phyloP scores from a whole-genome alignment of 2,113 vertebrate species.

The Scatophagus argus region DNA sequence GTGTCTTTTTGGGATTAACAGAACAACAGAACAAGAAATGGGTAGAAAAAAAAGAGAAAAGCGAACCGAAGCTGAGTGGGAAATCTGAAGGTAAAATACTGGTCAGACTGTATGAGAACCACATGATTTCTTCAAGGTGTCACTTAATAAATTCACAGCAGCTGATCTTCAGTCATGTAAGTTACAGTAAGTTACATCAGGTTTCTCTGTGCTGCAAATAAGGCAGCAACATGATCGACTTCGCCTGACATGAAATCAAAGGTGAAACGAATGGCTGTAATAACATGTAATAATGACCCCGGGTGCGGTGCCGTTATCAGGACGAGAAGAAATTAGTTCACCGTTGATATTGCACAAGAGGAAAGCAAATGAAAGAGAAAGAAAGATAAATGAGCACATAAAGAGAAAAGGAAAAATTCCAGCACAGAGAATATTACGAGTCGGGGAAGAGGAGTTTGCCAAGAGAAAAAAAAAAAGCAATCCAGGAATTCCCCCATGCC shows the following conservation, averaged over 20 bases:
- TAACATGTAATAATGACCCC: constrained; percentile 58
- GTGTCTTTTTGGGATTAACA: background rate
- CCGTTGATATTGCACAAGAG: constrained; percentile 38
- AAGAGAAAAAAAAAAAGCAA: constrained; percentile 19
- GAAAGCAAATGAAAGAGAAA: constrained; percentile 29
- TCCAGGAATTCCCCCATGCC: constrained; percentile 41
- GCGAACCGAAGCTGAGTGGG: too few relatives aligned
- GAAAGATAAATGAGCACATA: constrained; percentile 60
- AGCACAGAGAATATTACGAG: constrained; percentile 18
- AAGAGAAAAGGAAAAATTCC: constrained; percentile 42
- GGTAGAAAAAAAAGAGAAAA: background rate
- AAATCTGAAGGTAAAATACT: background rate
- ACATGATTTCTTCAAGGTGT: background rate
- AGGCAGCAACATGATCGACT: constrained; percentile 8
- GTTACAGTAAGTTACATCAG: constrained; percentile 47
- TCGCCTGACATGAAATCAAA: constrained; percentile 36
- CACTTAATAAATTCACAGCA: background rate
- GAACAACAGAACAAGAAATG: background rate
- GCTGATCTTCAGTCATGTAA: background rate
- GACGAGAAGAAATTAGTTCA: constrained; percentile 57
- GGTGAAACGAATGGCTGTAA: constrained; percentile 67
- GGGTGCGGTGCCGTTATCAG: constrained; percentile 33
- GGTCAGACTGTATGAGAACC: background rate
- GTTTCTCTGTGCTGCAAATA: constrained; percentile 13
- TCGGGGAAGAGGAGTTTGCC: constrained; percentile 1